Evolutionary conservation across 2,113 vertebrate species (phyloP), one percentile per base, ranked within the genome.

Genomic region (Nerophis ophidion): DNA sequence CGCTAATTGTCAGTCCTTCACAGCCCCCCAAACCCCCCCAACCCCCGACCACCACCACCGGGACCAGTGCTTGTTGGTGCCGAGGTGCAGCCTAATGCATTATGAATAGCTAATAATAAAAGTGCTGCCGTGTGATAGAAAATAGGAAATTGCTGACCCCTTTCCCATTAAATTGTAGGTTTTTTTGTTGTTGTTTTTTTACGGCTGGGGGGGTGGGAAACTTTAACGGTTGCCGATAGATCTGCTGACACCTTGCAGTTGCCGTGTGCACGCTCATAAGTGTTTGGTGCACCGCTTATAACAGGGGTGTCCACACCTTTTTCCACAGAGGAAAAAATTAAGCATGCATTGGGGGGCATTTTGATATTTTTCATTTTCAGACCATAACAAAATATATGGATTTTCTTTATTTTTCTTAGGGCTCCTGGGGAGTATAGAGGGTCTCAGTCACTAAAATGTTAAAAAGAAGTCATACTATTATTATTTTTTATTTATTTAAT

Each of bases 71-170:
- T 84, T 77, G 75, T 82, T 77, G 72, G 72, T 3, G 36, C 53
- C 2, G 68, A 72, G 81, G 74, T 83, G 74, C 71, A 77, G 74
- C 77, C 81, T 74, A 82, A 82, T 83, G 68, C 82, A 80, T 80
- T 80, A 84, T 86, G 80, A 86, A 84, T 75, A 65, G 74, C 82
- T 79, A 83, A 82, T 80, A 66, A 76, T 79, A 77, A 80, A 80
- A 71, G 33, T 1, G 8, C 72, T 48, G 54, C 52, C 3, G 19
- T 26, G 19, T 26, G 77, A 79, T 66, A 65, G 63, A 48, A 7
- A 4, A 26, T 26, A 5, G 19, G 51, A 66, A 73, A 78, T 57
- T 61, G 74, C 81, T 81, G 80, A 84, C 65, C 66, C 49, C 62
- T 26, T 60, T 73, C 70, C 53, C 53, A 51, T 66, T 66, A 66